Conservation (phyloP, 2,888 invertebrate genomes). For the Stegophylla sp. region DNA sequence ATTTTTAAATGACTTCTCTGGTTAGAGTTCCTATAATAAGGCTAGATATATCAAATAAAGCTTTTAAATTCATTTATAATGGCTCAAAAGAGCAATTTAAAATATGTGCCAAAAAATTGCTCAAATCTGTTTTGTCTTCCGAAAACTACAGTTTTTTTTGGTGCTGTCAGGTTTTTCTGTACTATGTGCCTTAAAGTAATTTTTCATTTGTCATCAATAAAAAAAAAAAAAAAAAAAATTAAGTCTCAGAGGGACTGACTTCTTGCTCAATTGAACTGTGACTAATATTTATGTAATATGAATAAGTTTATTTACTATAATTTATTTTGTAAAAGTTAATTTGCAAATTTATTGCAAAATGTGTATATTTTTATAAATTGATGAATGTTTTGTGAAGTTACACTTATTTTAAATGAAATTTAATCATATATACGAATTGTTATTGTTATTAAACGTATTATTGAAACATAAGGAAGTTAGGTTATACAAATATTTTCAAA, state of each 20-base stretch:
- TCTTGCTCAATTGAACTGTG: conserved; percentile 55
- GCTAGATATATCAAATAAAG: conserved; percentile 55
- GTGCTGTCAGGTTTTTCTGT: conserved; percentile 50
- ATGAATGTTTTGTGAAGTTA: conserved; percentile 47
- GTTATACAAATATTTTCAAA: conserved; percentile 20
- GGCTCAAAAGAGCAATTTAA: conserved; percentile 32
- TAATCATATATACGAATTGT: conserved; percentile 52
- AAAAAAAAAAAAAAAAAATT: conserved; percentile 8
- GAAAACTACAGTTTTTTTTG: conserved; percentile 40
- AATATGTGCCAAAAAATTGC: conserved; percentile 56
- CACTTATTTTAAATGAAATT: conserved; percentile 38
- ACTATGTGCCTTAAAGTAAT: conserved; percentile 55
- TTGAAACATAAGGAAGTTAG: conserved; percentile 29
- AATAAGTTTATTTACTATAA: conserved; percentile 43
- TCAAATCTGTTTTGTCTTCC: conserved; percentile 56
- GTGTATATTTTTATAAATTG: conserved; percentile 48
- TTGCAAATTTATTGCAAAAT: conserved; percentile 34
- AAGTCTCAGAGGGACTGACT: conserved; percentile 30
- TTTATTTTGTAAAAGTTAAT: conserved; percentile 53
- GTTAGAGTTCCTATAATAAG: conserved; percentile 58
- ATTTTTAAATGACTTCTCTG: too few species aligned
- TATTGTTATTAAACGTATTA: conserved; percentile 53
- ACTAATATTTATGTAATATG: conserved; percentile 45
- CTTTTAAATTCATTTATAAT: conserved; percentile 48
- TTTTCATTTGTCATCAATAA: conserved; percentile 38